Evolutionary conservation across 2,797 vertebrate genomes (phyloP).

Genomic region (Rhynchonycteris naso): DNA sequence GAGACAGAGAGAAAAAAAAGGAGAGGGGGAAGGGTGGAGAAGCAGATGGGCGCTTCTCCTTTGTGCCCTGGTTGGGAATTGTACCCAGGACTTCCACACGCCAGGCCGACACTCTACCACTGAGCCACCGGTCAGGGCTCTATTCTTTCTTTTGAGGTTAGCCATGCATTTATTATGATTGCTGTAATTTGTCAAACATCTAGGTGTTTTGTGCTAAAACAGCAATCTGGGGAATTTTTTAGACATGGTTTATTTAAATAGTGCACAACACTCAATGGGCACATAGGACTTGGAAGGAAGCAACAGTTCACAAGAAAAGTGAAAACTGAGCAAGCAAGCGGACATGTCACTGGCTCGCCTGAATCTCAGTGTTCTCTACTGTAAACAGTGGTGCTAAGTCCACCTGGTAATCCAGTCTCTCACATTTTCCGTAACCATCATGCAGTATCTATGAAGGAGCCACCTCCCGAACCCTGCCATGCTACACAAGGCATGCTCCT

Average conservation of each 20-base stretch:
- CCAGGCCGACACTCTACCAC: too few species aligned
- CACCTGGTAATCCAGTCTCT: neutral
- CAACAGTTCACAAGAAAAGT: neutral
- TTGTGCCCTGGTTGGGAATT: too few species aligned
- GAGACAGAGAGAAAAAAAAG: too few species aligned
- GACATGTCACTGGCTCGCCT: neutral
- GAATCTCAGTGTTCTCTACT: neutral
- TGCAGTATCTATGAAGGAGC: neutral
- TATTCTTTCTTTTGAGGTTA: neutral
- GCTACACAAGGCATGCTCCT: neutral
- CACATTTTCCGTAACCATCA: neutral
- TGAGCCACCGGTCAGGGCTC: too few species aligned
- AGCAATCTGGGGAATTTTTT: neutral
- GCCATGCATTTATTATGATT: neutral
- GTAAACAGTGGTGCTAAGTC: neutral
- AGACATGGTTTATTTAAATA: neutral
- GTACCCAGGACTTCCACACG: too few species aligned
- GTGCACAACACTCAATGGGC: neutral
- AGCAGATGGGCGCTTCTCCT: too few species aligned
- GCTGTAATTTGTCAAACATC: neutral
- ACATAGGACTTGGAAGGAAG: neutral
- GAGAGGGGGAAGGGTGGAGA: too few species aligned
- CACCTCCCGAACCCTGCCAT: neutral
- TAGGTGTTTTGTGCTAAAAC: neutral
- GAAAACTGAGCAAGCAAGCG: neutral